Conservation (phyloP, 35 echinoderm and acorn worm species). For the Anneissia japonica region DNA sequence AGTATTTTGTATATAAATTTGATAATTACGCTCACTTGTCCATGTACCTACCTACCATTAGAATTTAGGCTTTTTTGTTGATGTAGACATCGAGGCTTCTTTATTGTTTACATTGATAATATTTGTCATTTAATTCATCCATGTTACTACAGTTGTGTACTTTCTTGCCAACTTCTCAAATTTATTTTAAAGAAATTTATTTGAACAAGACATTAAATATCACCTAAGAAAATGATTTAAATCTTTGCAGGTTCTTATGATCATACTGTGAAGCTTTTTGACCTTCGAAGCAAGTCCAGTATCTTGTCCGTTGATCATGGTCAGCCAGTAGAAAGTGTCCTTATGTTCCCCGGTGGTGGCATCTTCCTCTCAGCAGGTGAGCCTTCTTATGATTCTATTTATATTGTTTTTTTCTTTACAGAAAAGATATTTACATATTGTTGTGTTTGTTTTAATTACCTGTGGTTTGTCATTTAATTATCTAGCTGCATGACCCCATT, state of each 20-base stretch:
- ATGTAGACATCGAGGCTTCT: background rate
- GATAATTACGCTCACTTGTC: background rate
- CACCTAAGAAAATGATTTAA: background rate
- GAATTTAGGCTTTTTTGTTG: background rate
- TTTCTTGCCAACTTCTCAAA: background rate
- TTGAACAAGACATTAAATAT: background rate
- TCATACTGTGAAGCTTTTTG: constrained; percentile 88
- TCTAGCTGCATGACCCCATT: no score
- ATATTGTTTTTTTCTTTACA: background rate
- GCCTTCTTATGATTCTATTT: background rate
- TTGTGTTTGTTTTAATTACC: no score
- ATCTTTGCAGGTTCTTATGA: constrained; percentile 81
- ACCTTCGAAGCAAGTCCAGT: constrained; percentile 58
- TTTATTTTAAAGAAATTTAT: background rate
- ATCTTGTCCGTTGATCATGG: constrained; percentile 79
- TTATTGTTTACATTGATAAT: no score
- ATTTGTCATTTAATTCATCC: background rate
- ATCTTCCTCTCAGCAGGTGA: constrained; percentile 90
- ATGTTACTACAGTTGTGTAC: background rate
- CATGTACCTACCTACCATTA: background rate
- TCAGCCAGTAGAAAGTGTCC: constrained; percentile 79
- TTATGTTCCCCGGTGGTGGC: constrained; percentile 84
- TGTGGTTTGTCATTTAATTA: no score
- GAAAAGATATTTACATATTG: no score
- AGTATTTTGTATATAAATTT: background rate